Base-by-base conservation (phyloP, 2,888 invertebrate species). In the Ectemnius continuus region DNA sequence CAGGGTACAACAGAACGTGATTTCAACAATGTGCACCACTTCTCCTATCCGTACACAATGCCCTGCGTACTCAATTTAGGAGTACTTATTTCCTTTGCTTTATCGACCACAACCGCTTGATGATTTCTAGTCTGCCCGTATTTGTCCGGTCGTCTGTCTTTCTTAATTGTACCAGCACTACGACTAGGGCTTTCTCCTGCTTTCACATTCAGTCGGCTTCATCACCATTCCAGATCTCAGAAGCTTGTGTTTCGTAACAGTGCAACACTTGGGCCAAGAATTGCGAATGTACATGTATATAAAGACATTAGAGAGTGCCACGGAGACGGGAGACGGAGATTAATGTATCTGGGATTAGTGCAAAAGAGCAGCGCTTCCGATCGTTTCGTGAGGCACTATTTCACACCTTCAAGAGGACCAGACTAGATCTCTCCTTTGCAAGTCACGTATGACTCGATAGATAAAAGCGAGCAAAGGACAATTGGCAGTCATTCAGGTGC, bases 1-100 rank as follows among this genome's bases (percentile, higher is more conserved):
- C 72, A 76, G 81, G 86, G 75, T 88, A 87, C 87, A 36, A 36
- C 36, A 88, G 85, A 87, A 87, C 86, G 81, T 83, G 81, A 79
- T 80, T 76, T 52, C 52, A 14, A 52, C 52, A 36, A 36, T 36
- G 36, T 36, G 52, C 52, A 52, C 16, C 8, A 14, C 52, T 14
- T 36, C 8, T 36, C 8, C 36, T 36, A 36, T 36, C 36, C 8
- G 36, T 36, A 36, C 36, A 8, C 36, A 36, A 36, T 36, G 8
- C 11, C 5, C 36, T 36, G 36, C 8, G 36, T 36, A 36, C 36
- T 2, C 5, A 11, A 36, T 36, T 36, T 11, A 11, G 1, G 36
- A 36, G 36, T 4, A 36, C 6, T 36, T 36, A 6, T 36, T 36
- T 36, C 36, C 36, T 36, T 36, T 36, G 11, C 36, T 36, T 36